A percentile compares a stretch with the other conserved stretches of the same genome.
phyloP scores from a whole-genome alignment of 1,140 invertebrate species.

The Branchinecta lynchi region DNA sequence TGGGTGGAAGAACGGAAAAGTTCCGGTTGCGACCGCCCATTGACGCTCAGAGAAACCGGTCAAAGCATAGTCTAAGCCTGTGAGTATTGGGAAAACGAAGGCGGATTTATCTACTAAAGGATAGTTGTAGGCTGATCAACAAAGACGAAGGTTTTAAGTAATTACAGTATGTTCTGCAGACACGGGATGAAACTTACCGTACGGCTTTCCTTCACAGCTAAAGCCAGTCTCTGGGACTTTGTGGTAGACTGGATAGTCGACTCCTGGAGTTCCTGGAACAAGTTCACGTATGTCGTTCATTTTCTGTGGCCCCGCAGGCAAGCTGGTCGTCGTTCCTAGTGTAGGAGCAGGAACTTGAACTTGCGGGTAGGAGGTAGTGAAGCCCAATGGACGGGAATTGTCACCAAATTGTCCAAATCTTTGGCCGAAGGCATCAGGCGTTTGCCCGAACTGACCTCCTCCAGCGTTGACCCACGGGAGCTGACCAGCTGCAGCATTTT shows the following conservation, averaged over 20 bases:
- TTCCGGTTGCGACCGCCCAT: too few species aligned
- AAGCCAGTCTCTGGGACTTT: conserved; percentile 21
- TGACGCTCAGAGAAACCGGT: too few species aligned
- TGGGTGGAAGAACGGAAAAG: too few species aligned
- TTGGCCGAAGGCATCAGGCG: not conserved
- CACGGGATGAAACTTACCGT: not conserved
- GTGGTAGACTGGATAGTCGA: conserved; percentile 24
- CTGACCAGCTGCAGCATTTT: not conserved
- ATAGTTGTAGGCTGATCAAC: too few species aligned
- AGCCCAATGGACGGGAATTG: not conserved
- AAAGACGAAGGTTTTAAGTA: too few species aligned
- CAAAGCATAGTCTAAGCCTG: too few species aligned
- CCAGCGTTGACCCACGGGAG: not conserved
- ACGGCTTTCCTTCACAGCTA: conserved; percentile 18
- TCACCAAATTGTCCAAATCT: not conserved
- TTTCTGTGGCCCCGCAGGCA: not conserved
- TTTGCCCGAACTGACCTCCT: not conserved
- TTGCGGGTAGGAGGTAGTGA: not conserved
- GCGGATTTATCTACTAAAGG: too few species aligned
- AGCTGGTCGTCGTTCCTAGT: not conserved
- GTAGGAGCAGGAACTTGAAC: not conserved
- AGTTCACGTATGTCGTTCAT: conserved; percentile 19
- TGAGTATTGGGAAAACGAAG: too few species aligned
- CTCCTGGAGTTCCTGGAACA: conserved; percentile 24
- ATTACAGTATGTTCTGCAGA: too few species aligned